phyloP scores from a whole-genome alignment of 2,888 invertebrate species.

The Pimpla rufipes region DNA sequence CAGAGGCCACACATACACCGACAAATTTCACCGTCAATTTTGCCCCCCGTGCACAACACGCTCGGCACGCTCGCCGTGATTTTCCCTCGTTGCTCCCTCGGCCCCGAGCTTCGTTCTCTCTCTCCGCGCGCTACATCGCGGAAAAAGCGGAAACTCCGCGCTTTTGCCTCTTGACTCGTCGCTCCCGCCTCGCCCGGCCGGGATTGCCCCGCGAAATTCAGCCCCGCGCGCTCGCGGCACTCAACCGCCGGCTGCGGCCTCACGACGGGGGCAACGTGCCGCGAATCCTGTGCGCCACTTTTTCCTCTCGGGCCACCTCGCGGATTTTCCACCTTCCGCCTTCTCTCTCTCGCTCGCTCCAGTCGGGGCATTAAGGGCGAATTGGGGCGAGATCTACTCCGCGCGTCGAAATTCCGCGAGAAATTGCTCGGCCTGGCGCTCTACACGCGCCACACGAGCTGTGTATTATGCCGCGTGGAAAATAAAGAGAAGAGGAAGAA shows the following conservation, averaged over 20 bases:
- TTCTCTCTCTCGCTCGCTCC: neutral
- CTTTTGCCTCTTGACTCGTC: slow-evolving; percentile 4
- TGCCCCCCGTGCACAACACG: neutral
- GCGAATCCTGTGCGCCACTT: slow-evolving; percentile 37
- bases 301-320: slow-evolving; percentile 7
- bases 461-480: slow-evolving; percentile 19
- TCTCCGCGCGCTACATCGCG: neutral
- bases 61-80: neutral
- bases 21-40: slow-evolving; percentile 40
- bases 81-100: slow-evolving; percentile 14
- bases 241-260: slow-evolving; percentile 19
- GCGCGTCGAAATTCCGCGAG: slow-evolving; percentile 34
- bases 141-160: slow-evolving; percentile 29
- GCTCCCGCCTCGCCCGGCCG: neutral
- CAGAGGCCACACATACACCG: neutral
- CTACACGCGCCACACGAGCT: too few species aligned
- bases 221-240: neutral
- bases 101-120: neutral
- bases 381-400: slow-evolving; percentile 45
- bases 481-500: slow-evolving; percentile 2
- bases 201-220: neutral
- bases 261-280: slow-evolving; percentile 48
- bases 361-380: slow-evolving; percentile 40
- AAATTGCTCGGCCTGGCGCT: slow-evolving; percentile 24
- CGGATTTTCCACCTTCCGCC: slow-evolving; percentile 3